phyloP scores from a whole-genome alignment of 2,888 invertebrate species.

The Diogma glabrata region DNA sequence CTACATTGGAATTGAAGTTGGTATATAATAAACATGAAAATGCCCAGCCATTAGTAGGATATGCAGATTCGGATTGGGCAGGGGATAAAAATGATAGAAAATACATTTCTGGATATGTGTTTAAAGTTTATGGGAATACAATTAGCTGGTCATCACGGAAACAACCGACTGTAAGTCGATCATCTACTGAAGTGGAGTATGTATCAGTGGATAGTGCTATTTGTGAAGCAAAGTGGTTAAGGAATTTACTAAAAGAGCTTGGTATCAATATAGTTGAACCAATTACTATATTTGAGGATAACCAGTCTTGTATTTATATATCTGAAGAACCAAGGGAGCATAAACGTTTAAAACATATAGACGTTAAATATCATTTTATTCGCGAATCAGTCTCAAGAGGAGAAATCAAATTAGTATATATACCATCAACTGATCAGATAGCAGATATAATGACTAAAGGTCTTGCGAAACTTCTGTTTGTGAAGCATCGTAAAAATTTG shows the following conservation, averaged over 20 bases:
- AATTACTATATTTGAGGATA: slow-evolving; percentile 12
- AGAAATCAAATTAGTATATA: too few species aligned
- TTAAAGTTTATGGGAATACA: slow-evolving; percentile 15
- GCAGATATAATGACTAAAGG: too few species aligned
- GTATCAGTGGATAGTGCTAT: slow-evolving; percentile 11
- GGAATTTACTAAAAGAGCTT: slow-evolving; percentile 6
- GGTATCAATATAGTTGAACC: neutral
- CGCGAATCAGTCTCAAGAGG: too few species aligned
- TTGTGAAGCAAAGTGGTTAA: slow-evolving; percentile 15
- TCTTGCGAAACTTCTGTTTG: too few species aligned
- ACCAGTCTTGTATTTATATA: slow-evolving; percentile 12
- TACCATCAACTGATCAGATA: too few species aligned
- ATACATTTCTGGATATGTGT: slow-evolving; percentile 16
- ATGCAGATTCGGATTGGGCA: neutral
- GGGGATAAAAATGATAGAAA: slow-evolving; percentile 14
- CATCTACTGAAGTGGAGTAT: slow-evolving; percentile 18
- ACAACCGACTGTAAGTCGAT: slow-evolving; percentile 14
- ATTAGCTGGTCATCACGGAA: slow-evolving; percentile 15
- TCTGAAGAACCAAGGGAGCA: slow-evolving; percentile 12
- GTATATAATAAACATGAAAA: slow-evolving; percentile 1
- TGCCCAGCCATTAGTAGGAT: neutral
- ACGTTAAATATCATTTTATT: too few species aligned
- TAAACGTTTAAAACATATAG: too few species aligned
- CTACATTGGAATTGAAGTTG: slow-evolving; percentile 6
- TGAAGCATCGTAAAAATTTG: too few species aligned